Percentiles rank a stretch among this genome's conserved stretches.
phyloP scores from a whole-genome alignment of 2,797 vertebrate species.

The Oophaga sylvatica region DNA sequence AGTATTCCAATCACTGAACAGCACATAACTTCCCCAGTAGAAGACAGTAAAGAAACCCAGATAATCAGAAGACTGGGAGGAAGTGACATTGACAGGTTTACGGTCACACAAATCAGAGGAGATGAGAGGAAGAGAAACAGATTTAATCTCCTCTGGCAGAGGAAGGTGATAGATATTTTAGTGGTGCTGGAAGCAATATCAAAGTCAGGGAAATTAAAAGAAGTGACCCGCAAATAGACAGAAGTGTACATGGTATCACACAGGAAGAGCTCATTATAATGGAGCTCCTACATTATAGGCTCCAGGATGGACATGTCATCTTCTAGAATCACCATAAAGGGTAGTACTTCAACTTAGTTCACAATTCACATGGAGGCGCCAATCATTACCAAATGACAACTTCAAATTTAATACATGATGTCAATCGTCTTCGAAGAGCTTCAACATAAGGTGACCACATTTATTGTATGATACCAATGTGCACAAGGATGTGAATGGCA shows the following conservation, averaged over 20 bases:
- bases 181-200: constrained; percentile 73
- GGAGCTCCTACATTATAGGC: background rate
- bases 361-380: background rate
- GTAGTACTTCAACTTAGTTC: background rate
- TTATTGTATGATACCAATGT: too few species aligned
- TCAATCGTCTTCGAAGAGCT: too few species aligned
- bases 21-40: background rate
- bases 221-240: constrained; percentile 86
- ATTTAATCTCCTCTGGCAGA: constrained; percentile 76
- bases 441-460: too few species aligned
- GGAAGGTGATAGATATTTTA: constrained; percentile 76
- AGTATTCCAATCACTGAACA: background rate
- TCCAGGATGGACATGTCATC: background rate
- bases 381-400: background rate
- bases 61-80: constrained; percentile 65
- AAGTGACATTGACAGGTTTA: constrained; percentile 75
- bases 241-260: constrained; percentile 81
- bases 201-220: constrained; percentile 74
- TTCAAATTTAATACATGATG: background rate
- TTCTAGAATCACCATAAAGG: background rate
- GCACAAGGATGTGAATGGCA: too few species aligned
- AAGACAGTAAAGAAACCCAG: background rate
- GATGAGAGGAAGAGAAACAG: constrained; percentile 70
- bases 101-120: constrained; percentile 67
- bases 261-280: constrained; percentile 1